Evolutionary conservation across 2,888 invertebrate genomes (phyloP), one percentile per base, ranked within the genome.

Genomic region (Rhyacophila evoluta): DNA sequence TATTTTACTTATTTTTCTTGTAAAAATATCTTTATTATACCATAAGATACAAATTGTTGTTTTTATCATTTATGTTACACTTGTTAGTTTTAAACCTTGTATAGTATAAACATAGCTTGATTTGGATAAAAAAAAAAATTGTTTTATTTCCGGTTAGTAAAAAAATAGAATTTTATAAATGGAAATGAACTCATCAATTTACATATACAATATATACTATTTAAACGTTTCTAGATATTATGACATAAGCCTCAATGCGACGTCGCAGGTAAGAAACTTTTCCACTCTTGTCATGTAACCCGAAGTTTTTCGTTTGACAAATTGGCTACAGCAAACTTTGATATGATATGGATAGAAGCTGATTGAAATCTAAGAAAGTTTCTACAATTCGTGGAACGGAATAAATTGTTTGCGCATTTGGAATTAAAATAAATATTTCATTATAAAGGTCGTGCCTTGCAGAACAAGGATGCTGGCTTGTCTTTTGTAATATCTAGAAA

Each of bases 281-380:
- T 72, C 37, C 29, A 36, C 38, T 25, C 12, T 72, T 72, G 72
- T 72, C 33, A 72, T 72, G 72, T 72, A 72, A 19, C n/a, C n/a
- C 36, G n/a, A 37, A 72, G 37, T 72, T 72, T 77, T 68, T 15
- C 55, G 12, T 75, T 76, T 76, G 78, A 78, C 74, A 74, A 78
- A 78, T 78, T 70, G 78, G 73, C 29, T 33, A 78, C 78, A 74
- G 41, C 69, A 37, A 77, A 74, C 70, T 41, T 77, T 69, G 72
- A 76, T 55, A 72, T 72, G 55, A 39, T 69, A 74, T 69, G 70
- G 78, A 74, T 36, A 68, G 55, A 12, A 8, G 36, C 67, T 78
- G 74, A 78, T 78, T 78, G 39, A 29, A 74, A 78, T 78, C 78
- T 39, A 29, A 38, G 74, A 78, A 78, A 41, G 70, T 78, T 76